Evolutionary conservation across 2,888 invertebrate genomes (phyloP).

Genomic region (Rotaria macrura): DNA sequence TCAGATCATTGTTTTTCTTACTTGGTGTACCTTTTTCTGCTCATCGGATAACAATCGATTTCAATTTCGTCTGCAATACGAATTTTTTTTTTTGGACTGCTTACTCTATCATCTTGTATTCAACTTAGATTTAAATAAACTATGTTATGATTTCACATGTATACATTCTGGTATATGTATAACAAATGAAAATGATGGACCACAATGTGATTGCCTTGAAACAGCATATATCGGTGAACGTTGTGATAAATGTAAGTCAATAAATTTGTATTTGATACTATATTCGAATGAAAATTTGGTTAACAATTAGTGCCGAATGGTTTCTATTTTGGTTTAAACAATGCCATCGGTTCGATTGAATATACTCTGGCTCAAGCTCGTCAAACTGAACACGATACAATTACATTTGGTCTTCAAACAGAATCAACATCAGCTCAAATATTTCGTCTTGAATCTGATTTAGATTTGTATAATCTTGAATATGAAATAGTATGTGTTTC

Average conservation of each 20-base stretch:
- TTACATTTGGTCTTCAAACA: constrained; percentile 16
- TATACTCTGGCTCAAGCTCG: neutral
- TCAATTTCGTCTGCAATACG: no score
- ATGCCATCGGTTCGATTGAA: neutral
- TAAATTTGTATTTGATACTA: no score
- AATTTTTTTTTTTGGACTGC: no score
- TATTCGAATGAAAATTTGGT: no score
- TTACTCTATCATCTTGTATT: neutral
- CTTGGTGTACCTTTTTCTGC: no score
- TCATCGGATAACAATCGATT: no score
- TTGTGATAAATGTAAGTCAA: neutral
- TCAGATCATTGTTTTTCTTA: no score
- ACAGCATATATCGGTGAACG: constrained; percentile 5
- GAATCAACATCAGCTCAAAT: neutral
- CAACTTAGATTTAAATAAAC: neutral
- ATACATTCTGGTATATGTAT: neutral
- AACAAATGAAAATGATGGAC: neutral
- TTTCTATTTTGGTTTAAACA: constrained; percentile 10
- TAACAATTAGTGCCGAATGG: neutral
- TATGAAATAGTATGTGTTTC: neutral
- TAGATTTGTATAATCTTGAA: neutral
- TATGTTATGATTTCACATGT: constrained; percentile 20
- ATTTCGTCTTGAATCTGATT: neutral
- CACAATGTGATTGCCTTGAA: neutral
- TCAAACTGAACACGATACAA: neutral